Percentiles rank a stretch among this genome's conserved stretches.
Evolutionary conservation across 2,113 vertebrate species (phyloP).

Genomic region (Eublepharis macularius): DNA sequence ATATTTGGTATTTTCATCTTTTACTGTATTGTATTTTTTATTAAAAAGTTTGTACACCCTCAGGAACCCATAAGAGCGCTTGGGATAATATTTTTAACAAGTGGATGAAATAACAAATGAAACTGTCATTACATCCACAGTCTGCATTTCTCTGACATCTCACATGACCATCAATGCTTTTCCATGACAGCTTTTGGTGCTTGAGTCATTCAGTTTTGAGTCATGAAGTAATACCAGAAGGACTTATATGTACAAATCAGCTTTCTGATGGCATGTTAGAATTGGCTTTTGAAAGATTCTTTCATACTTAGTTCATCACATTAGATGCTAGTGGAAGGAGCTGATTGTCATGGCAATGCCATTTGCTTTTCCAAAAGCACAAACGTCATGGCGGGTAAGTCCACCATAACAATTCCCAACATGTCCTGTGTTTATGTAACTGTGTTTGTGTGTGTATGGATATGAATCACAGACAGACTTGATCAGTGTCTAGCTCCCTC

Average conservation of each 20-base stretch:
- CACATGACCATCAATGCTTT: not conserved
- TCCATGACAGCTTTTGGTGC: not conserved
- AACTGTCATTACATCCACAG: not conserved
- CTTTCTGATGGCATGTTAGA: not conserved
- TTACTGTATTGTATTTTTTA: too few species aligned
- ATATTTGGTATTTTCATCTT: too few species aligned
- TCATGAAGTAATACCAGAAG: not conserved
- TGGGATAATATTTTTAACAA: too few species aligned
- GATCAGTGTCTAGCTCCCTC: not conserved
- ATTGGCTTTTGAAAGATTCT: not conserved
- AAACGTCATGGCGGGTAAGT: not conserved
- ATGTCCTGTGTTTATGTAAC: not conserved
- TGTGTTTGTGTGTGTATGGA: fast-evolving
- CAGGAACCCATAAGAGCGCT: too few species aligned
- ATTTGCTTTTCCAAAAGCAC: not conserved
- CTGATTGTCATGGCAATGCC: fast-evolving
- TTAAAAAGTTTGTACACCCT: too few species aligned
- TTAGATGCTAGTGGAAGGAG: not conserved
- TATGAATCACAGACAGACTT: constrained; percentile 22
- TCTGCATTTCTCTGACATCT: not conserved
- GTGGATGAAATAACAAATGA: not conserved
- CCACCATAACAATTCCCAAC: constrained; percentile 2
- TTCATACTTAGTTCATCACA: not conserved
- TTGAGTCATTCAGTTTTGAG: not conserved
- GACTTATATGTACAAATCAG: not conserved